phyloP scores from a whole-genome alignment of 2,113 vertebrate species.

The Mesembrinibis cayennensis region DNA sequence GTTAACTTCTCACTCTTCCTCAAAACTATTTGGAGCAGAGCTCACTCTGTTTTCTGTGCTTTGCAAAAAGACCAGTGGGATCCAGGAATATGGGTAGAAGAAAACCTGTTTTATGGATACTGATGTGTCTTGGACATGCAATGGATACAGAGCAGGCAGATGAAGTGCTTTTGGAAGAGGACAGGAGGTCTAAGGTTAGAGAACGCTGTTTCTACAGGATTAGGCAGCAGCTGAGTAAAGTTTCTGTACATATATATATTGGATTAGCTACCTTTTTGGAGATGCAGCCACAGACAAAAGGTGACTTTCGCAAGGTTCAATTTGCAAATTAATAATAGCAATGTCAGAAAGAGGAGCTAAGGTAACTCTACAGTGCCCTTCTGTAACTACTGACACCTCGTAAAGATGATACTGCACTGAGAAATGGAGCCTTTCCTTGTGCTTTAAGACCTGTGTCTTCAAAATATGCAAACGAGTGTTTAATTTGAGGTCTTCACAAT shows the following conservation, averaged over 20 bases:
- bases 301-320: background rate
- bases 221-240: background rate
- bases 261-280: background rate
- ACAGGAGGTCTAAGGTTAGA: background rate
- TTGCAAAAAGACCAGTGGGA: background rate
- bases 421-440: background rate
- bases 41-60: background rate
- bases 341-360: background rate
- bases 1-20: background rate
- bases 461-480: background rate
- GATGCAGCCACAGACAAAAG: background rate
- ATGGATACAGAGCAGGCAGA: background rate
- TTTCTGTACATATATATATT: background rate
- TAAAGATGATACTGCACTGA: background rate
- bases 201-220: rapidly evolving
- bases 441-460: background rate
- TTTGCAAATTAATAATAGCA: background rate
- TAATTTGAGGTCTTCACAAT: rapidly evolving
- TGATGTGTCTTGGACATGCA: rapidly evolving
- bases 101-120: background rate
- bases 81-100: background rate
- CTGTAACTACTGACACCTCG: background rate
- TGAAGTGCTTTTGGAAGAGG: background rate
- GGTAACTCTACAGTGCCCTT: background rate
- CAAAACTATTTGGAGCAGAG: background rate